Evolutionary conservation across 2,113 vertebrate species (phyloP).

Genomic region (Hystrix cristata): DNA sequence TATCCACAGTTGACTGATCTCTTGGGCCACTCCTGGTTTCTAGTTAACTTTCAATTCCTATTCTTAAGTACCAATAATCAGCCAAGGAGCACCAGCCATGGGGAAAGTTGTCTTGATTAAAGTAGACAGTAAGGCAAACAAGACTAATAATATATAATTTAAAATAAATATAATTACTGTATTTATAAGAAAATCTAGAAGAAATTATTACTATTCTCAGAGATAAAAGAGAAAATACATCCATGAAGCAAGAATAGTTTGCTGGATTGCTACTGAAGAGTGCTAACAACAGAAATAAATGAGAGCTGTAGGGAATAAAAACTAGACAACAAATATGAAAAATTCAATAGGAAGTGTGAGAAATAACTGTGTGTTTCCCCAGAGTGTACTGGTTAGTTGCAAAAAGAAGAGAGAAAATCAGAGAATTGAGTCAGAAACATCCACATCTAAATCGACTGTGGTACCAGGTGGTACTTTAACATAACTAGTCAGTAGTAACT

Average conservation of each 20-base stretch:
- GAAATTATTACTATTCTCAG: background rate
- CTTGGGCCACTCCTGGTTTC: background rate
- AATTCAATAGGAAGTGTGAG: background rate
- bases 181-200: background rate
- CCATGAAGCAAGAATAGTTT: background rate
- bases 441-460: background rate
- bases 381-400: background rate
- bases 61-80: background rate
- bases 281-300: background rate
- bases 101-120: background rate
- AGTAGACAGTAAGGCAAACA: background rate
- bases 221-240: background rate
- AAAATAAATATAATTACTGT: background rate
- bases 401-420: background rate
- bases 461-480: background rate
- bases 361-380: background rate
- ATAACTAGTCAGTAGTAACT: background rate
- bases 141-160: background rate
- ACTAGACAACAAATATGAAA: background rate
- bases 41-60: background rate
- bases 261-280: background rate
- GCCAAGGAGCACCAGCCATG: background rate
- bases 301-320: background rate
- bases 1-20: background rate
- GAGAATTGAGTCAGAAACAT: background rate